Evolutionary conservation across 2,797 vertebrate species (phyloP), one percentile per base, ranked within the genome.

Genomic region (Poecilia gillii): DNA sequence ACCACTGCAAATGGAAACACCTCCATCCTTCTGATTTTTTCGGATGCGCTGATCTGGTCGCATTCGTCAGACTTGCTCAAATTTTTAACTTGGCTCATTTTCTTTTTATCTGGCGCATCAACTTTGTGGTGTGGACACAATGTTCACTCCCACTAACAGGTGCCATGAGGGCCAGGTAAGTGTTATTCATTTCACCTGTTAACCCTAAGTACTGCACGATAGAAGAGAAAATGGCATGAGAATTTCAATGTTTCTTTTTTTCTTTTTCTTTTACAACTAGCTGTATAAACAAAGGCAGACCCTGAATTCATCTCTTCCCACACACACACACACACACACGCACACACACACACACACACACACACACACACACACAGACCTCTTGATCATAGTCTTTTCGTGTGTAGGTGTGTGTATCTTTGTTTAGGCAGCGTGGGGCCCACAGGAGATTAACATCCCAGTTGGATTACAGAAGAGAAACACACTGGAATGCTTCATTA

Each of bases 401-500:
- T 74, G 51, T 75, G 85, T 84, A 82, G 72, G 84, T 85, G 79
- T 86, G 72, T 86, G 77, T 84, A 73, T 83, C 16, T 79, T 70
- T 81, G 81, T 89, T 90, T 84, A 82, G 77, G 70, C 72, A 75
- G 87, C 73, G 53, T 74, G 77, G 72, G 45, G 77, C 75, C 83
- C 81, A 83, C 76, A 87, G 47, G 80, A 90, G 88, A 93, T 91
- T 89, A 84, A 79, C 84, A 92, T 85, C 82, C 84, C 86, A 0
- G 5, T 81, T 87, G 80, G 87, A 92, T 87, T 90, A 85, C 80
- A 72, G 68, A 85, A 83, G 36, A 80, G 85, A 82, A 87, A 80
- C 55, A 45, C 78, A 73, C 62, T 83, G 82, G 74, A 81, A 89
- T 89, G 89, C 84, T 87, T 92, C 89, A 92, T 92, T 91, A 90